Conservation (phyloP, 2,113 vertebrate species). For the Salvelinus namaycush region DNA sequence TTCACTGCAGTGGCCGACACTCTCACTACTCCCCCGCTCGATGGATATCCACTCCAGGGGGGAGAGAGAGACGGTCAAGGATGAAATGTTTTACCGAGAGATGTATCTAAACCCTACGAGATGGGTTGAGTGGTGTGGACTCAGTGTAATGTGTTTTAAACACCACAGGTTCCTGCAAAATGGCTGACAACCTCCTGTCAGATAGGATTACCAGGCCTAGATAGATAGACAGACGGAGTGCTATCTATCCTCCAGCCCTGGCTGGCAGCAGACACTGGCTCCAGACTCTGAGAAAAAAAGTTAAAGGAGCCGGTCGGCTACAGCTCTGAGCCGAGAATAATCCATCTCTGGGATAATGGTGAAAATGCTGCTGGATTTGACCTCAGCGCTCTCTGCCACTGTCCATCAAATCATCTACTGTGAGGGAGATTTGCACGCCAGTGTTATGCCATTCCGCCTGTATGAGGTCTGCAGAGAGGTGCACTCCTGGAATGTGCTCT, state of each 20-base stretch:
- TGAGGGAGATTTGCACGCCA: constrained; percentile 15
- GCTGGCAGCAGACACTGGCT: constrained; percentile 24
- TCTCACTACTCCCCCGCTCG: neutral
- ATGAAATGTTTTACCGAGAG: constrained; percentile 10
- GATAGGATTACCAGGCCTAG: constrained; percentile 30
- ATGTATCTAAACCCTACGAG: constrained; percentile 31
- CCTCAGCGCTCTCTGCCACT: constrained; percentile 32
- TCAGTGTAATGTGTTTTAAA: constrained; percentile 41
- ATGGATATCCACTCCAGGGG: constrained; percentile 30
- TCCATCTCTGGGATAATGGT: constrained; percentile 43
- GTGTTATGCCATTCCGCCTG: neutral
- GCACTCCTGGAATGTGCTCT: constrained; percentile 4
- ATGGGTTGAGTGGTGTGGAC: constrained; percentile 32
- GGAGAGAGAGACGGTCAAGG: neutral
- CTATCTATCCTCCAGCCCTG: constrained; percentile 19
- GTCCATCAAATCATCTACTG: constrained; percentile 46
- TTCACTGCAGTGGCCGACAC: neutral
- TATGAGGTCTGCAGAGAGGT: neutral
- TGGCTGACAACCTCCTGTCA: constrained; percentile 34
- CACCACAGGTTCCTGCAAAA: constrained; percentile 23
- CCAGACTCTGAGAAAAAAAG: neutral
- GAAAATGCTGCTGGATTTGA: constrained; percentile 41
- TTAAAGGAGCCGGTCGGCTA: neutral
- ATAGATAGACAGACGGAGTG: neutral
- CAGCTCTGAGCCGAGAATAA: constrained; percentile 39